Evolutionary conservation across 2,113 vertebrate species (phyloP).

Genomic region (Paradoxurus hermaphroditus): DNA sequence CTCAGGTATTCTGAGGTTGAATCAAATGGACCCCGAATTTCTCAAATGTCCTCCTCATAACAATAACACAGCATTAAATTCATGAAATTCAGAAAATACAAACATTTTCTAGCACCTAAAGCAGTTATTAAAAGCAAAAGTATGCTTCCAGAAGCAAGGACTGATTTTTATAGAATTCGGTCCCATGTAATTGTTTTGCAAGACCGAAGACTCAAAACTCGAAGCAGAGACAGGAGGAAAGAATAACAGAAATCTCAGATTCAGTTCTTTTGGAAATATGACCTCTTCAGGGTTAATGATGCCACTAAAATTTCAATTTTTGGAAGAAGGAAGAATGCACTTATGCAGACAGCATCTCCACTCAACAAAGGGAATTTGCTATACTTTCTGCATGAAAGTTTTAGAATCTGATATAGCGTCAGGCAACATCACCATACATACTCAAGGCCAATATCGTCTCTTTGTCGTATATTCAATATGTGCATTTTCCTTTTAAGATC

Average conservation of each 20-base stretch:
- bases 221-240: background rate
- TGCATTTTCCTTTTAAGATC: background rate
- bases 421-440: background rate
- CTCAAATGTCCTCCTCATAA: background rate
- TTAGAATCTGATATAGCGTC: background rate
- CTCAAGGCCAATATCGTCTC: background rate
- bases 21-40: background rate
- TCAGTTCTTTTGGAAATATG: background rate
- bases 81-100: background rate
- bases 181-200: background rate
- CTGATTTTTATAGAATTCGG: background rate
- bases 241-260: background rate
- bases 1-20: background rate
- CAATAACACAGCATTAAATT: background rate
- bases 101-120: background rate
- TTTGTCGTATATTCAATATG: background rate
- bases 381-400: background rate
- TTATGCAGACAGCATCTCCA: background rate
- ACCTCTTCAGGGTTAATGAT: background rate
- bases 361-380: background rate
- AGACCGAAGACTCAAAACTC: background rate
- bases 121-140: background rate
- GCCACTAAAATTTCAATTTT: background rate
- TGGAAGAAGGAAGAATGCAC: background rate
- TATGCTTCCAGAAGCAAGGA: background rate